These are phyloP conservation scores for Tribolium madens DNA, from an alignment of 1,140 invertebrate genomes.

Conservation along the genomic window DNA sequence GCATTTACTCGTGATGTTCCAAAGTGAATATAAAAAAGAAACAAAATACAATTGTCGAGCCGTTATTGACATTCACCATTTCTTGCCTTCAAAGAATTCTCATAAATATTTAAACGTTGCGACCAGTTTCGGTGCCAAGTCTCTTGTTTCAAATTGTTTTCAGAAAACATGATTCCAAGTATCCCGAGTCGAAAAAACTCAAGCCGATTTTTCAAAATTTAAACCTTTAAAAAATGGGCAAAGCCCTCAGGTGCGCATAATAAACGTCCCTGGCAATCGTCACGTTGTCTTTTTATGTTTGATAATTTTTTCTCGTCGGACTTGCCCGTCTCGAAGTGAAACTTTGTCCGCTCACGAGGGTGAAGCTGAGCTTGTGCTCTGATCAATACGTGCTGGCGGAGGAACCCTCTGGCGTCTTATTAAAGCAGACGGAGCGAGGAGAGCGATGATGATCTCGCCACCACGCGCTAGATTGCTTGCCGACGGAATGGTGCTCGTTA, in stretches of 20 bases:
- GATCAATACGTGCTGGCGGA: constrained; percentile 45
- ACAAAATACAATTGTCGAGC: too few species aligned
- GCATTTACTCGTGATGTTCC: too few species aligned
- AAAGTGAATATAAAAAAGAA: too few species aligned
- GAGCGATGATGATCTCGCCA: constrained; percentile 53
- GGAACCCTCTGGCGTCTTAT: constrained; percentile 56
- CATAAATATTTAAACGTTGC: too few species aligned
- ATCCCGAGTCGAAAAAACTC: too few species aligned
- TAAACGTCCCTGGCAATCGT: background rate
- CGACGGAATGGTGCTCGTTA: constrained; percentile 49
- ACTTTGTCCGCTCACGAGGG: constrained; percentile 49
- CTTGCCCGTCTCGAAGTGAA: constrained; percentile 37
- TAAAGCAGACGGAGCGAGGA: constrained; percentile 51
- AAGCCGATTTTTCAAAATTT: too few species aligned
- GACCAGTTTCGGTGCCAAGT: too few species aligned
- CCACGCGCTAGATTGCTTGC: constrained; percentile 50
- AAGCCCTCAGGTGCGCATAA: background rate
- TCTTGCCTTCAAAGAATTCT: too few species aligned
- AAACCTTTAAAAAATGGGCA: too few species aligned
- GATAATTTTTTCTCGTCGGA: constrained; percentile 3
- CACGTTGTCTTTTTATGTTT: constrained; percentile 18
- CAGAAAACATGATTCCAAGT: too few species aligned
- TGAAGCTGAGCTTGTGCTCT: constrained; percentile 43
- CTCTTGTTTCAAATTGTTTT: too few species aligned
- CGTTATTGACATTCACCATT: too few species aligned